phyloP scores from a whole-genome alignment of 1,140 invertebrate genomes.

The Drosophila parvula region DNA sequence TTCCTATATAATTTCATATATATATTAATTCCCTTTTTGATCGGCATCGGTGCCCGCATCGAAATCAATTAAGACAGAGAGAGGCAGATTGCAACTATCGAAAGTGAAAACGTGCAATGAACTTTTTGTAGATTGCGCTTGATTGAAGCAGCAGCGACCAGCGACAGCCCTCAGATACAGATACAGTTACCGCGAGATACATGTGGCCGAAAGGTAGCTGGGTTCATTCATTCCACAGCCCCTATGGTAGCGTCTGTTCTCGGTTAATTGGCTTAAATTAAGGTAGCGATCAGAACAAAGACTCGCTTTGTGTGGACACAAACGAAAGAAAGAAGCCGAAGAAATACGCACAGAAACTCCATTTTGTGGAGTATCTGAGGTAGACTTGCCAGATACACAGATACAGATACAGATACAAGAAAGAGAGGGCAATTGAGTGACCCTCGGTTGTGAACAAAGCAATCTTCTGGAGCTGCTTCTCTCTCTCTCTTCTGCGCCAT shows the following conservation, averaged over 20 bases:
- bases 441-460: constrained; percentile 74
- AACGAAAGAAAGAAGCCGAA: constrained; percentile 6
- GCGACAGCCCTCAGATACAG: constrained; percentile 36
- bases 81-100: constrained; percentile 60
- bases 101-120: constrained; percentile 79
- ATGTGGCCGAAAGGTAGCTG: constrained; percentile 36
- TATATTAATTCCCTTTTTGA: constrained; percentile 29
- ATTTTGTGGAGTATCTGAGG: constrained; percentile 63
- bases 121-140: constrained; percentile 66
- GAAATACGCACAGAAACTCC: constrained; percentile 52
- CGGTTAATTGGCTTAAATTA: constrained; percentile 84
- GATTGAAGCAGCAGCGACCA: constrained; percentile 36
- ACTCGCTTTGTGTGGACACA: constrained; percentile 47
- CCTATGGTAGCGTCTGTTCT: constrained; percentile 39
- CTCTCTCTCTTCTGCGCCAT: constrained; percentile 55
- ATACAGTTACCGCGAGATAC: constrained; percentile 16
- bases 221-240: constrained; percentile 41
- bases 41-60: constrained; percentile 55
- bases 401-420: constrained; percentile 59
- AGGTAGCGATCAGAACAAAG: constrained; percentile 82
- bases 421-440: constrained; percentile 71
- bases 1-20: not conserved
- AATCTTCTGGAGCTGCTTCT: constrained; percentile 63
- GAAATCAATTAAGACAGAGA: constrained; percentile 57
- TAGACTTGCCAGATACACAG: constrained; percentile 13